Conservation (phyloP, 2,888 invertebrate genomes). For the Leucophora obtusa region DNA sequence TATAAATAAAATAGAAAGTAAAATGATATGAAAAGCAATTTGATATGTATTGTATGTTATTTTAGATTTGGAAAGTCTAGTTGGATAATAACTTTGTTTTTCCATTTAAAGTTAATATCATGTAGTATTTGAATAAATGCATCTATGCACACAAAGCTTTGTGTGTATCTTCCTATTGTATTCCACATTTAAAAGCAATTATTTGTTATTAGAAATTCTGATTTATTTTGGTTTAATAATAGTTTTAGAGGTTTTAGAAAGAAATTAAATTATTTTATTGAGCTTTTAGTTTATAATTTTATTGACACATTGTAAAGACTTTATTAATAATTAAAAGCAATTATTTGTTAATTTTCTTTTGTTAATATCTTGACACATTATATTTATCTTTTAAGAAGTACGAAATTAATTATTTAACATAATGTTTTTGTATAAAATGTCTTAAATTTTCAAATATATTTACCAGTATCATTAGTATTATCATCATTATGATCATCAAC, state of each 20-base stretch:
- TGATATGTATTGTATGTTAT: conserved; percentile 51
- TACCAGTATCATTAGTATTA: background rate
- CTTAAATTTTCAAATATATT: background rate
- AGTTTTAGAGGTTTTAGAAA: no score
- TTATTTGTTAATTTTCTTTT: no score
- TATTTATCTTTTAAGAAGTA: no score
- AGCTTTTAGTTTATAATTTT: no score
- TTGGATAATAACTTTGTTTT: conserved; percentile 44
- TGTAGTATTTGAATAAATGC: background rate
- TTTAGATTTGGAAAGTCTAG: conserved; percentile 39
- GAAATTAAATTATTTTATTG: no score
- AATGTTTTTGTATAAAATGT: background rate
- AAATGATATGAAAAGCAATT: conserved; percentile 45
- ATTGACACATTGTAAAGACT: no score
- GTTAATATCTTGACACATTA: background rate
- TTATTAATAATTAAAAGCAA: no score
- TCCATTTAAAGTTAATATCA: conserved; percentile 42
- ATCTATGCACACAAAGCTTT: background rate
- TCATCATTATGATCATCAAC: background rate
- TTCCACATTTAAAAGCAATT: background rate
- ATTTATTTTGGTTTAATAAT: no score
- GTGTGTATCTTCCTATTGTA: background rate
- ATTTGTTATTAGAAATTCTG: background rate
- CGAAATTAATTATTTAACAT: background rate
- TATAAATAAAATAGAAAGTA: conserved; percentile 65